Base-by-base conservation (phyloP, 2,888 invertebrate genomes). In the Podotricha telesiphe region DNA sequence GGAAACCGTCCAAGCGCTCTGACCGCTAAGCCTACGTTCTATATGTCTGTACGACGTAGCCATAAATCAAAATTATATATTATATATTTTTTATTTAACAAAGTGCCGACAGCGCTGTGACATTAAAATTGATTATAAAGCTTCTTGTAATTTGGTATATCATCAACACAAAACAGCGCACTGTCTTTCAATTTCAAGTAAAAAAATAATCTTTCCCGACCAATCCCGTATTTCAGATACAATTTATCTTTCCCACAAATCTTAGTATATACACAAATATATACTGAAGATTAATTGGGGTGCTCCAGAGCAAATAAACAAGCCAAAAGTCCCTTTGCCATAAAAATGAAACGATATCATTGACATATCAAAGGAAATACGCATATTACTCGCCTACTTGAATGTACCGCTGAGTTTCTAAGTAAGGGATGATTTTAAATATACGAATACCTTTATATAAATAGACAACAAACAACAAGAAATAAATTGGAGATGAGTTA, bases 281-380 rank as follows among this genome's bases (percentile, higher is more conserved):
- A 28, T 48, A 62, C 45, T 17, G 34, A 53, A 74, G 70, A 74
- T 72, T 74, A 72, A 74, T 72, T 70, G 72, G 70, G 63, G 42
- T 67, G 67, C 61, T 63, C 56, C 59, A 55, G 61, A 67, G 53
- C 71, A 74, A 73, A 73, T 74, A 73, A 71, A 72, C 65, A 72
- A 66, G 64, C 22, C 45, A 15, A 61, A 68, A 65, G 48, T 37
- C 58, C 63, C 65, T 71, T 68, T 61, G 62, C 70, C 50, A 42
- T 70, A 61, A 63, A 69, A 71, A 67, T 69, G 55, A 48, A 66
- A 65, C 59, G 69, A 66, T 73, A 71, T 58, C 69, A 61, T 37
- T 22, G 65, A 28, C 61, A 68, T 71, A 63, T 68, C 68, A 81
- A 74, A 77, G 76, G 73, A 77, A 76, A 77, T 78, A 78, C 76